phyloP scores from a whole-genome alignment of 2,113 vertebrate genomes.

The Burhinus bistriatus region DNA sequence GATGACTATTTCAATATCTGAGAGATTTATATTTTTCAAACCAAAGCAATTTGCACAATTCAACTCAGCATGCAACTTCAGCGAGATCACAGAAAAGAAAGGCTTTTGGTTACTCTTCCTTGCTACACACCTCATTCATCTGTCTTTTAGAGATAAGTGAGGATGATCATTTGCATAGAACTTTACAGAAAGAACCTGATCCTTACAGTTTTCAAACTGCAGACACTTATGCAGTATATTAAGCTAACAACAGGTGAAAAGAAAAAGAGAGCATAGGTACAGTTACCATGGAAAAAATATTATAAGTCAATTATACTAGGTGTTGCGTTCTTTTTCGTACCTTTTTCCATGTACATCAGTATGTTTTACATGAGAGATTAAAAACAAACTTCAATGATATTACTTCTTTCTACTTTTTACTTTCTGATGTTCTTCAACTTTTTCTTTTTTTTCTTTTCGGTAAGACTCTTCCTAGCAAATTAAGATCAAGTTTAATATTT shows the following conservation, averaged over 20 bases:
- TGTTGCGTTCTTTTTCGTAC: background rate
- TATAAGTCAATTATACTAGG: background rate
- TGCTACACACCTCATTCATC: background rate
- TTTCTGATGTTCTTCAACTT: background rate
- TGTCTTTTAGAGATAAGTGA: background rate
- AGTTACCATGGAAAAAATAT: background rate
- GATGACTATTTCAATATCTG: background rate
- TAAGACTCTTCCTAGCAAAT: background rate
- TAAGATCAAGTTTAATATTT: background rate
- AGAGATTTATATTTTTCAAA: background rate
- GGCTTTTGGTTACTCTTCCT: background rate
- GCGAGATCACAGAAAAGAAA: background rate
- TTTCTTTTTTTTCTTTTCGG: background rate
- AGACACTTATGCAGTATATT: background rate
- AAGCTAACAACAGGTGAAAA: background rate
- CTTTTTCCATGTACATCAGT: background rate
- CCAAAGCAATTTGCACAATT: background rate
- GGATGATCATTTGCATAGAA: background rate
- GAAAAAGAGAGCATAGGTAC: background rate
- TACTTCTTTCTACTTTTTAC: background rate
- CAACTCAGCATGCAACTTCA: background rate
- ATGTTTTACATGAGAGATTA: background rate
- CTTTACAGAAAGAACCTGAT: background rate
- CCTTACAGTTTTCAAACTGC: background rate
- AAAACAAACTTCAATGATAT: background rate